These are phyloP conservation scores for Hymenopus coronatus DNA, from an alignment of 2,888 invertebrate genomes.

Conservation along the genomic window DNA sequence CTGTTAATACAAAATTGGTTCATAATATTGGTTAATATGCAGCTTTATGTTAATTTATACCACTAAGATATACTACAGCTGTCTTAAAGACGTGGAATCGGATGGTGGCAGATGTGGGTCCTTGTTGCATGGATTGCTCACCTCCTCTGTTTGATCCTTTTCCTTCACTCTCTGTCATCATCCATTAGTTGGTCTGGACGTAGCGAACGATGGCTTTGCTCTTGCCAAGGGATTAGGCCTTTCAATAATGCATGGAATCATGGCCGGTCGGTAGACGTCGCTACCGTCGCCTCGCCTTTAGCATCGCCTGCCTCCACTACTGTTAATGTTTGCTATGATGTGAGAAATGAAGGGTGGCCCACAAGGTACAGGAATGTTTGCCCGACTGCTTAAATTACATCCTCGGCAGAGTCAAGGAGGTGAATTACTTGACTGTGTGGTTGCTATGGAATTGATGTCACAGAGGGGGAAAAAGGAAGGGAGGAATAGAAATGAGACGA, in stretches of 20 bases:
- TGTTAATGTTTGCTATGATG: constrained; percentile 13
- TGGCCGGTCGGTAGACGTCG: neutral
- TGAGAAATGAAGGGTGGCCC: constrained; percentile 2
- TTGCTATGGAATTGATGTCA: neutral
- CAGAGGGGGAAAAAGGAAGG: neutral
- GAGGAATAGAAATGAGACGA: constrained; percentile 4
- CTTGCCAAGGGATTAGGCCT: constrained; percentile 23
- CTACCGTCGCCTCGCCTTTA: neutral
- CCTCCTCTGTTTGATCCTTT: constrained; percentile 23
- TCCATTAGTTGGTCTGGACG: constrained; percentile 27
- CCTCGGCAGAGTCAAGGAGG: neutral
- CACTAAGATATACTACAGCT: too few relatives aligned
- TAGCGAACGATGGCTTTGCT: constrained; percentile 21
- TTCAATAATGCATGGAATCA: constrained; percentile 30
- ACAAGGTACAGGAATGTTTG: neutral
- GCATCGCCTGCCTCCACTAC: neutral
- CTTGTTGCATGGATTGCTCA: neutral
- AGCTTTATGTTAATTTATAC: too few relatives aligned
- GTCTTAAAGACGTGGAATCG: too few relatives aligned
- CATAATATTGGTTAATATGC: too few relatives aligned
- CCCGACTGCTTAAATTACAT: constrained; percentile 16
- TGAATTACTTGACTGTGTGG: neutral
- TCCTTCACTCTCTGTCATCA: constrained; percentile 26
- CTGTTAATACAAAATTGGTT: too few relatives aligned
- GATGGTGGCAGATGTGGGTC: neutral